These are phyloP conservation scores for Torymus aiolomorphi DNA, from an alignment of 2,888 invertebrate species.

Conservation along the genomic window DNA sequence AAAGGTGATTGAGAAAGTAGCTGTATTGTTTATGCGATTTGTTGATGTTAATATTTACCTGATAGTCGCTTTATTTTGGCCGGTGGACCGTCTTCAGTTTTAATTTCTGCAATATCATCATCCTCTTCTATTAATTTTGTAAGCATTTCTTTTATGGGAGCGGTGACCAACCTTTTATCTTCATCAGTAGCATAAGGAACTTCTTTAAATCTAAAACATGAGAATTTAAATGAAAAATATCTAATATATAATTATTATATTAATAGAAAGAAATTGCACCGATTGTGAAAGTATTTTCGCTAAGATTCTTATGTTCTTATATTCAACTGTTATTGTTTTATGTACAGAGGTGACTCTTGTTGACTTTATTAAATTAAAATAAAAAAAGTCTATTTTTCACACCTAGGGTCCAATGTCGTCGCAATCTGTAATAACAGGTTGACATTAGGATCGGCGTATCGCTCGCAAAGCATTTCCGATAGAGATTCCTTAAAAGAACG, in stretches of 20 bases:
- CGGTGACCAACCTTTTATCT: conserved; percentile 72
- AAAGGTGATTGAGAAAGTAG: too few species aligned
- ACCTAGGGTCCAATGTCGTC: conserved; percentile 76
- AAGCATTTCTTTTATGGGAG: conserved; percentile 74
- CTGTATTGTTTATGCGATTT: too few species aligned
- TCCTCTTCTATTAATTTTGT: conserved; percentile 71
- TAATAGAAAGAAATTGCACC: too few species aligned
- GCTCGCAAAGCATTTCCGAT: conserved; percentile 72
- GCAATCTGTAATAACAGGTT: conserved; percentile 75
- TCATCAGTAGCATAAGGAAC: conserved; percentile 76
- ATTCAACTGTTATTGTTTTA: too few species aligned
- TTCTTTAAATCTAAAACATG: conserved; percentile 73
- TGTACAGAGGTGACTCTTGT: too few species aligned
- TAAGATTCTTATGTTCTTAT: too few species aligned
- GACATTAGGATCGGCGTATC: conserved; percentile 73
- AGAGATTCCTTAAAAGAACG: conserved; percentile 73
- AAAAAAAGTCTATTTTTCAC: too few species aligned
- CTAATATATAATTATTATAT: not conserved
- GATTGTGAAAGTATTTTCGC: too few species aligned
- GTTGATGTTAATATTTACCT: conserved; percentile 63
- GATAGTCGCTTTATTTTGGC: conserved; percentile 73
- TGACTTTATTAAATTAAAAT: too few species aligned
- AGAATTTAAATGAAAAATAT: conserved; percentile 2
- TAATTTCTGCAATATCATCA: conserved; percentile 55
- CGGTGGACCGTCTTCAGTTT: conserved; percentile 65